Percentiles rank a stretch among this genome's conserved stretches.
Evolutionary conservation across 2,113 vertebrate genomes (phyloP).

Genomic region (Aegotheles bennettii): DNA sequence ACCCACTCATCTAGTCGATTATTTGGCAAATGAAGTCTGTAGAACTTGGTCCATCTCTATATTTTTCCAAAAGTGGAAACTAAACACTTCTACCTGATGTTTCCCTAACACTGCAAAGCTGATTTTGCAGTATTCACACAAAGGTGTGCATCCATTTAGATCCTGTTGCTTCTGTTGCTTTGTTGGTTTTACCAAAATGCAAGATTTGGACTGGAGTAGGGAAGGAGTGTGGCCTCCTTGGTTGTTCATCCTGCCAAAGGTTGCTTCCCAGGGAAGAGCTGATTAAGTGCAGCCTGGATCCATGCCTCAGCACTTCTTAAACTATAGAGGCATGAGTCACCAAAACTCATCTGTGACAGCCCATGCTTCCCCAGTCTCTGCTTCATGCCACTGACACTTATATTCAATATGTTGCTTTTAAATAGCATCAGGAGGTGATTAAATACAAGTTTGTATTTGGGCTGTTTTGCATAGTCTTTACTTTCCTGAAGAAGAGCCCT

Average conservation of each 20-base stretch:
- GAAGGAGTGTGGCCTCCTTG: background rate
- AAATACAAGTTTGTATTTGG: background rate
- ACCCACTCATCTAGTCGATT: background rate
- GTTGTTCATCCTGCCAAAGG: background rate
- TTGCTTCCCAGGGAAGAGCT: background rate
- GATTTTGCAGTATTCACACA: background rate
- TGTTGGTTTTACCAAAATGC: background rate
- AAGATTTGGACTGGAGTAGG: background rate
- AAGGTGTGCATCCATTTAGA: background rate
- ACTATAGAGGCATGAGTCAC: background rate
- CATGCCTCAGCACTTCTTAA: background rate
- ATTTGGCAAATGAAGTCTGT: background rate
- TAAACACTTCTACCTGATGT: background rate
- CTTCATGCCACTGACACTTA: background rate
- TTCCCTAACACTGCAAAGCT: background rate
- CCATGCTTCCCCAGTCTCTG: background rate
- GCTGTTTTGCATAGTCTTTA: background rate
- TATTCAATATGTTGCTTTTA: background rate
- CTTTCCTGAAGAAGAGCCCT: background rate
- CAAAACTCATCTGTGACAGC: background rate
- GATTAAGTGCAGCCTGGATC: background rate
- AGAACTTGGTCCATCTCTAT: background rate
- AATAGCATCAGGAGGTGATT: background rate
- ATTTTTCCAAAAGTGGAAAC: background rate
- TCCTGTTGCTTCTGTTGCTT: background rate